Base-by-base conservation (phyloP, 1,140 invertebrate genomes). In the Pseudomyrmex sp. region DNA sequence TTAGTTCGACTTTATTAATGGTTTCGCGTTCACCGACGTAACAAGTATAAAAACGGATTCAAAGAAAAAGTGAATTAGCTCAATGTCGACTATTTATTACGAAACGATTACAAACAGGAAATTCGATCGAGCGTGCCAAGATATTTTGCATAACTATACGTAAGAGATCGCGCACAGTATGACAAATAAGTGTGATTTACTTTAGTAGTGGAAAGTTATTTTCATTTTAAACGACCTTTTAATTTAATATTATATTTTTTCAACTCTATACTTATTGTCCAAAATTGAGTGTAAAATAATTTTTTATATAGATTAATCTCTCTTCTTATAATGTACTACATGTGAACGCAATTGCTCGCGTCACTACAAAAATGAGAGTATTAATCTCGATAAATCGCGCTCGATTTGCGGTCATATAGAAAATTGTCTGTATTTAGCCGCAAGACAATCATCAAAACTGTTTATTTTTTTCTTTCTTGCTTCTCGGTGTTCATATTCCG, bases 361-460 rank as follows among this genome's bases (percentile, higher is more conserved):
- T 69, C 58, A 46, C 15, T 2, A 70, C 5, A 48, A 79, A 79
- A 79, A 59, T 59, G 7, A 56, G 13, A 58, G 4, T 70, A 59
- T 79, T 79, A 48, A 79, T 79, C 15, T 10, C 20, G 66, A 48
- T 58, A 69, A 79, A 69, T 10, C 66, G 52, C 10, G 66, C 66
- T 35, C 15, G 66, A 69, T 59, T 79, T 54, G 20, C 65, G 12
- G 12, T 46, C n/a, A 7, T 35, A 82, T 58, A 75, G 74, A 84
- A 84, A 84, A 87, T 88, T 77, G 68, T 59, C 52, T 82, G 63
- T 63, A 84, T 84, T 84, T 84, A 82, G 52, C 52, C 48, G 59
- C 35, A 20, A 76, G 82, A 88, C 82, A 79, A 65, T 69, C 79
- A 82, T 80, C 62, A 50, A 70, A 50, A 52, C 15, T 80, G 75